Conservation (phyloP, 2,113 vertebrate species). For the Cebus imitator region DNA sequence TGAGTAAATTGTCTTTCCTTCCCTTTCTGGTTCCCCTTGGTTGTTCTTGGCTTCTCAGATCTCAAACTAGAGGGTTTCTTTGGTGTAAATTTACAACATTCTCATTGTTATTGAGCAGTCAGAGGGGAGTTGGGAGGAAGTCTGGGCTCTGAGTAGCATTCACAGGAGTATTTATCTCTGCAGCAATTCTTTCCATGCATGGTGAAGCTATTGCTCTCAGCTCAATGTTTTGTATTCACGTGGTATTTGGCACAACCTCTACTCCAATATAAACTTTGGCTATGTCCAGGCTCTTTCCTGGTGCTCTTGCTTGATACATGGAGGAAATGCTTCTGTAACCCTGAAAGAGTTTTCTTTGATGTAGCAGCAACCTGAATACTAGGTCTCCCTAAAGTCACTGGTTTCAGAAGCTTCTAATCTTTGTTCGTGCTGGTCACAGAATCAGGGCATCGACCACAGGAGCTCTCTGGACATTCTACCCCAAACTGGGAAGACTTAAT, state of each 20-base stretch:
- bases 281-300: conserved; percentile 59
- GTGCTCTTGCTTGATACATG: background rate
- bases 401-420: conserved; percentile 18
- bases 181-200: conserved; percentile 67
- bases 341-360: conserved; percentile 60
- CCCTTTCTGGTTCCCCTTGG: conserved; percentile 66
- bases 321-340: conserved; percentile 55
- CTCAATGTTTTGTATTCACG: conserved; percentile 53
- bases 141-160: background rate
- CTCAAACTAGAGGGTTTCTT: conserved; percentile 62
- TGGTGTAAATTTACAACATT: conserved; percentile 59
- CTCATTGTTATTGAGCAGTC: conserved; percentile 71
- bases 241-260: conserved; percentile 66
- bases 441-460: too few relatives aligned
- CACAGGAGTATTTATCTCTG: conserved; percentile 71
- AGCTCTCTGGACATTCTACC: background rate
- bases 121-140: conserved; percentile 72
- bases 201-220: conserved; percentile 44
- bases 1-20: conserved; percentile 72
- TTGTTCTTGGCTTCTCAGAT: conserved; percentile 75
- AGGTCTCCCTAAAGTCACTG: background rate
- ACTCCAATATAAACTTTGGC: conserved; percentile 57
- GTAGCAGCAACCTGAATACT: background rate
- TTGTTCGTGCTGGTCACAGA: background rate
- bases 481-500: background rate